These are phyloP conservation scores for Calonectris borealis DNA, from an alignment of 2,113 vertebrate genomes.

Conservation along the genomic window DNA sequence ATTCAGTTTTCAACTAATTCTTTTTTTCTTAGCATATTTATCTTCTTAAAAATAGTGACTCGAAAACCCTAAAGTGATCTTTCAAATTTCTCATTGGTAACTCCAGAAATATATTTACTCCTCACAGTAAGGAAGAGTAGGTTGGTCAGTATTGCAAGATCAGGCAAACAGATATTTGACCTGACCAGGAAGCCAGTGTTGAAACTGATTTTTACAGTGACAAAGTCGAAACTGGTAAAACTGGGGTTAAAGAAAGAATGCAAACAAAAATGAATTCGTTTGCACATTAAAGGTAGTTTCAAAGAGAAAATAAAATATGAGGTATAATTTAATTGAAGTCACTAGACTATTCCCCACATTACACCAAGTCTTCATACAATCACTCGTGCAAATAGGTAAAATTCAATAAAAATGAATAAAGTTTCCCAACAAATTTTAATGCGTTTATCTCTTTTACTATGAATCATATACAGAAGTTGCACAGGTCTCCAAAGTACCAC, in stretches of 20 bases:
- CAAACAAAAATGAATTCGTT: neutral
- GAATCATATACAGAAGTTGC: neutral
- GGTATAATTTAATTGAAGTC: slow-evolving; percentile 9
- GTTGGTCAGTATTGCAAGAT: neutral
- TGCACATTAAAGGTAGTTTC: neutral
- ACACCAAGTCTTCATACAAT: neutral
- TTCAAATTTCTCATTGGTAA: neutral
- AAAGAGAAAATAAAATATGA: slow-evolving; percentile 8
- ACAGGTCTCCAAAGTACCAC: neutral
- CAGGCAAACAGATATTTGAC: neutral
- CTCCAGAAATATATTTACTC: neutral
- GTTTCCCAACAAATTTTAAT: neutral
- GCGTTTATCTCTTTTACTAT: slow-evolving; percentile 14
- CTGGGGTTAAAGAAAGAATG: neutral
- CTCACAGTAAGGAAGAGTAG: neutral
- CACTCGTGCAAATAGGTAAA: neutral
- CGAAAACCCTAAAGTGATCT: neutral
- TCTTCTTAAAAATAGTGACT: neutral
- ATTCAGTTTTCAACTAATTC: neutral
- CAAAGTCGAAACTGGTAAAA: neutral
- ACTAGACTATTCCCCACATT: neutral
- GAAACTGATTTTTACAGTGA: neutral
- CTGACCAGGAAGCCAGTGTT: neutral
- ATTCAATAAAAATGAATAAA: slow-evolving; percentile 24
- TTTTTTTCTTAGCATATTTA: neutral